These are phyloP conservation scores for Irena cyanogastra DNA, from an alignment of 2,113 vertebrate species.

Conservation along the genomic window DNA sequence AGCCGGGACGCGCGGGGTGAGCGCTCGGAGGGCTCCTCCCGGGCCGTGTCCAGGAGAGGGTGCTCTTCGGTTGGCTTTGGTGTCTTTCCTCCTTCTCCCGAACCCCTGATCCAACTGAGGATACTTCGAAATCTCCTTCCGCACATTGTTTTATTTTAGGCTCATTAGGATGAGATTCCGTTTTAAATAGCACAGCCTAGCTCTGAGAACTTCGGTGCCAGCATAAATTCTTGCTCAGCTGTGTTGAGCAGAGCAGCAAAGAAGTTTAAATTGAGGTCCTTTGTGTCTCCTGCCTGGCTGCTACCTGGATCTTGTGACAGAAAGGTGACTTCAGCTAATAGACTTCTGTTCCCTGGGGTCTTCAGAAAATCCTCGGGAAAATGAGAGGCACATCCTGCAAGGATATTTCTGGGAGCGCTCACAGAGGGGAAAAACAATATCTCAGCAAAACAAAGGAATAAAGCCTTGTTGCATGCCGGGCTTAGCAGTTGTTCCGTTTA, in stretches of 20 bases:
- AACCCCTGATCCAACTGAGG: background rate
- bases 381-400: background rate
- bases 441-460: background rate
- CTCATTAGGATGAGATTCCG: slow-evolving; percentile 72
- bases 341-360: slow-evolving; percentile 17
- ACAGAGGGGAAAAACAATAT: background rate
- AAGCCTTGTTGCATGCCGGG: background rate
- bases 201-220: slow-evolving; percentile 56
- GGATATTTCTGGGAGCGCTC: background rate
- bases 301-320: slow-evolving; percentile 14
- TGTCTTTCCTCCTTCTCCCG: background rate
- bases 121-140: slow-evolving; percentile 65
- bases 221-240: slow-evolving; percentile 51
- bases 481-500: background rate
- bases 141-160: slow-evolving; percentile 68
- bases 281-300: slow-evolving; percentile 39
- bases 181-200: slow-evolving; percentile 64
- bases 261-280: slow-evolving; percentile 66
- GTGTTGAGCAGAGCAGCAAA: slow-evolving; percentile 16
- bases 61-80: slow-evolving; percentile 56
- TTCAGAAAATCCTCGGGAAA: background rate
- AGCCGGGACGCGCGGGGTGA: background rate
- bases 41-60: slow-evolving; percentile 60
- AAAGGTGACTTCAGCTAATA: slow-evolving; percentile 56
- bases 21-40: background rate